A percentile compares a stretch with the other conserved stretches of the same genome.
Evolutionary conservation across 2,888 invertebrate species (phyloP).

Genomic region (Vanessa cardui): DNA sequence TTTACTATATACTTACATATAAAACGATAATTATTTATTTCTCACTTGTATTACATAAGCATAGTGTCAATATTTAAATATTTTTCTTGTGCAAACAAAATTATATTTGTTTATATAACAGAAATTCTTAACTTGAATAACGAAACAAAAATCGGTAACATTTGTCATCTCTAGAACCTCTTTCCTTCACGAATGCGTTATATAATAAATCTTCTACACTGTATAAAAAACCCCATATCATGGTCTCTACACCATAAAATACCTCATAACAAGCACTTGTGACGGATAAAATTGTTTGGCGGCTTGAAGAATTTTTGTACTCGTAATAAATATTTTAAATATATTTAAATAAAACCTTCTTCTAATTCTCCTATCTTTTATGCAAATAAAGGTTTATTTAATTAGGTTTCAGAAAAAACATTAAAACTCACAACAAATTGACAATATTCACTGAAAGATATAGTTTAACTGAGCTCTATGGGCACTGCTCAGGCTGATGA

Average conservation of each 20-base stretch:
- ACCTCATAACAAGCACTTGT: neutral
- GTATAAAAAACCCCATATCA: neutral
- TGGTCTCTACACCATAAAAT: neutral
- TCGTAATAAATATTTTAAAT: too few species aligned
- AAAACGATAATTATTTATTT: too few species aligned
- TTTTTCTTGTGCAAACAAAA: too few species aligned
- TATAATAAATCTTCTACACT: neutral
- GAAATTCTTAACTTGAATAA: too few species aligned
- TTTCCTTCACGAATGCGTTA: neutral
- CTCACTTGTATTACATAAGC: too few species aligned
- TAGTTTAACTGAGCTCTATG: neutral
- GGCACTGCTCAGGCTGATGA: neutral
- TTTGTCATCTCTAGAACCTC: neutral
- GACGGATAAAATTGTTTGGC: neutral
- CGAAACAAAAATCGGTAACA: neutral
- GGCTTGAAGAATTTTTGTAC: neutral
- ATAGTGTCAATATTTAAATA: too few species aligned
- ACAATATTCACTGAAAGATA: neutral
- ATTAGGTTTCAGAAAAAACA: too few species aligned
- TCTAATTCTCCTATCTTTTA: too few species aligned
- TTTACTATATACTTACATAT: too few species aligned
- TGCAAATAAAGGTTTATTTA: too few species aligned
- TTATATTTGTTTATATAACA: too few species aligned
- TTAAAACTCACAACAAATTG: neutral
- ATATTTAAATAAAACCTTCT: too few species aligned